A percentile compares a stretch with the other conserved stretches of the same genome.
Conservation (phyloP, 2,888 invertebrate genomes). For the Polia nebulosa region DNA sequence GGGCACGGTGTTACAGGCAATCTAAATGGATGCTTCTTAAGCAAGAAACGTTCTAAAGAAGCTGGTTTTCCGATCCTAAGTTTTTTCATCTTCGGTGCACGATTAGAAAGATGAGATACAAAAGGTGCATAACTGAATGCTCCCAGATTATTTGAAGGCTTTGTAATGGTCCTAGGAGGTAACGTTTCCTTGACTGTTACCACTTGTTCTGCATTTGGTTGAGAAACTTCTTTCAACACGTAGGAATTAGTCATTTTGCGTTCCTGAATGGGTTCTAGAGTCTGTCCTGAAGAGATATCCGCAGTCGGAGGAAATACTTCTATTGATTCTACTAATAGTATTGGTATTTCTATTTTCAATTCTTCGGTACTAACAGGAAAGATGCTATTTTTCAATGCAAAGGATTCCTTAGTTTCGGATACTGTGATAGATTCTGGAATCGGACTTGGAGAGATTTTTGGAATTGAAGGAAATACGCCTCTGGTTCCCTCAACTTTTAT, state of each 20-base stretch:
- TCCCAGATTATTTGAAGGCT: conserved; percentile 4
- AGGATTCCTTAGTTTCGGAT: neutral
- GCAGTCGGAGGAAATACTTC: conserved; percentile 1
- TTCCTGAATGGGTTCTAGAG: neutral
- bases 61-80: conserved; percentile 7
- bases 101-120: conserved; percentile 20
- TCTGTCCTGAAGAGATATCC: neutral
- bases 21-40: conserved; percentile 12
- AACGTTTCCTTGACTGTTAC: conserved; percentile 1
- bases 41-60: conserved; percentile 15
- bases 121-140: conserved; percentile 24
- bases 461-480: neutral
- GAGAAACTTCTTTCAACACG: conserved; percentile 15
- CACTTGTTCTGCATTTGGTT: neutral
- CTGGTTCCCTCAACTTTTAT: neutral
- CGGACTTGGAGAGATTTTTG: conserved; percentile 5
- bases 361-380: conserved; percentile 7
- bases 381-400: conserved; percentile 11
- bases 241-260: neutral
- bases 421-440: neutral
- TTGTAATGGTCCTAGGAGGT: conserved; percentile 1
- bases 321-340: conserved; percentile 13
- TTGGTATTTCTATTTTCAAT: conserved; percentile 20
- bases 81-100: conserved; percentile 5
- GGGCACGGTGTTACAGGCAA: too few species aligned